Evolutionary conservation across 1,140 invertebrate genomes (phyloP).

Genomic region (Drosophila teissieri): DNA sequence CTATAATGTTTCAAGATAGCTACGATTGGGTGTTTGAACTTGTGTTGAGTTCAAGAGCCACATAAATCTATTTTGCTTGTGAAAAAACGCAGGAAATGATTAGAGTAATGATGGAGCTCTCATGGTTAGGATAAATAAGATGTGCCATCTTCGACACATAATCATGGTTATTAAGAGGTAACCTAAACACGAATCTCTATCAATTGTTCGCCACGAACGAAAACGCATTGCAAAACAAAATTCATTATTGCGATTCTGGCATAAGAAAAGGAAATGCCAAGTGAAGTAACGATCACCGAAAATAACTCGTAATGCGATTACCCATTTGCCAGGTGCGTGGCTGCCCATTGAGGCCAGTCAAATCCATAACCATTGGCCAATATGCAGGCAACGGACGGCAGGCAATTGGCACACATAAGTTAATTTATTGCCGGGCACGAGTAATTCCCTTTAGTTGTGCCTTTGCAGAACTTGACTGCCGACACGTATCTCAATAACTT

Average conservation of each 20-base stretch:
- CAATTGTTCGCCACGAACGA: constrained; percentile 5
- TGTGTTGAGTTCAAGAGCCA: constrained; percentile 26
- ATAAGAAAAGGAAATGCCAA: constrained; percentile 25
- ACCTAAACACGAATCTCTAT: constrained; percentile 6
- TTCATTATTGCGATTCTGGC: constrained; percentile 5
- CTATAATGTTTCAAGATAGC: constrained; percentile 12
- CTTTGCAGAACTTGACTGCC: constrained; percentile 40
- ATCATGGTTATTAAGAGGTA: constrained; percentile 1
- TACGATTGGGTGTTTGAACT: constrained; percentile 7
- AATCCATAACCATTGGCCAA: constrained; percentile 29
- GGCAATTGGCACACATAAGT: constrained; percentile 32
- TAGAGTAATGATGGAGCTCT: constrained; percentile 3
- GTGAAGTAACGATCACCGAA: constrained; percentile 24
- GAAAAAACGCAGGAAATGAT: constrained; percentile 21
- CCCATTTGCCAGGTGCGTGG: constrained; percentile 32
- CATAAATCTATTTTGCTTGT: constrained; percentile 20
- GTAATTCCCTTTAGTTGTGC: constrained; percentile 19
- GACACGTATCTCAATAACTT: constrained; percentile 53
- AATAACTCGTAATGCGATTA: constrained; percentile 42
- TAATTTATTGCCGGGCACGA: constrained; percentile 20
- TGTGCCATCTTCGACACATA: constrained; percentile 5
- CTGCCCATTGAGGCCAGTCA: constrained; percentile 30
- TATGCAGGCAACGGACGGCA: constrained; percentile 14
- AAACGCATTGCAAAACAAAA: not conserved
- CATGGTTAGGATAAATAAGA: not conserved